Base-by-base conservation (phyloP, 37 sponge, comb jelly and placozoan genomes). In the Spongilla lacustris region DNA sequence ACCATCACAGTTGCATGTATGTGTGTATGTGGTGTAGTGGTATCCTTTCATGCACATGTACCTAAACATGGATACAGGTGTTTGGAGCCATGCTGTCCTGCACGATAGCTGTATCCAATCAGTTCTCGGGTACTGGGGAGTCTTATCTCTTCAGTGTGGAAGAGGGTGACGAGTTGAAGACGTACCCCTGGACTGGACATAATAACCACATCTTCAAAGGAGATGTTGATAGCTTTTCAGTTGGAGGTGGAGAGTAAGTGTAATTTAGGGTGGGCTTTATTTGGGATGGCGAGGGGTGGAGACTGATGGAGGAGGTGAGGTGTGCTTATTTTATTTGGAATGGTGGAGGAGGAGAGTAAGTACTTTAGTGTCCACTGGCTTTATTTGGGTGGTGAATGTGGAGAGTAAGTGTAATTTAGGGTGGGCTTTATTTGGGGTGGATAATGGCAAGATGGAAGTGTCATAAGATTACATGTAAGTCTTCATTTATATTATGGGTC, bases 211-310 rank as follows among this genome's bases (percentile, higher is more conserved):
- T 93, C 36, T 84, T 97, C 66, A 95, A 97, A 79, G 95, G 98
- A 24, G 90, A 89, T 74, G 35, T 25, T 29, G 96, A 95, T 76
- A 81, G 94, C 50, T 29, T 97, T 34, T 79, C 74, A 50, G 32
- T 97, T 21, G 98, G 98, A 11, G 89, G 98, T 80, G 98, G 98
- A 91, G 97, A 96, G 97, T 96, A 74, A 96, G 97, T 89, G 41
- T 41, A 6, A 6, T 2, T 86, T 2, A 22, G 3, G 34, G 31
- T 23, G 13, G 46, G 58, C 58, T 58, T 58, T 58, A 58, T 6
- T 58, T 46, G 46, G 46, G 8, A 8, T 46, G 46, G 46, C 46
- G 4, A 46, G 8, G 46, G 8, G 8, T 46, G 8, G 8, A 10
- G 4, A 46, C 8, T 46, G 4, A 8, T 46, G 8, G 46, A 46